A percentile compares a stretch with the other conserved stretches of the same genome.
phyloP scores from a whole-genome alignment of 2,113 vertebrate genomes.

The Gobius niger region DNA sequence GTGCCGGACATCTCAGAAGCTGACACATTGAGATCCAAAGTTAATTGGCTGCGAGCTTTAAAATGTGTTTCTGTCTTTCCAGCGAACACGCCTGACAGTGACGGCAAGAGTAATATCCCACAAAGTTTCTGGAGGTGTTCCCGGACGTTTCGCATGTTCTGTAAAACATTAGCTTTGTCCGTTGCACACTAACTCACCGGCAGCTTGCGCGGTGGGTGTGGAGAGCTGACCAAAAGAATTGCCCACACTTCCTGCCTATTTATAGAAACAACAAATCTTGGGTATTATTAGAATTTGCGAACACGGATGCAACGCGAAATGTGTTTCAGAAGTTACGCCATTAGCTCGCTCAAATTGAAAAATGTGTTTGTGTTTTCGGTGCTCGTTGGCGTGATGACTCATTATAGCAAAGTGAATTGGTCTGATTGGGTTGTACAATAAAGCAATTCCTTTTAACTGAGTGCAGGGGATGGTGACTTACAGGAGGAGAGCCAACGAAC shows the following conservation, averaged over 20 bases:
- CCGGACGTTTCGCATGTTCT: neutral
- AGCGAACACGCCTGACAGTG: neutral
- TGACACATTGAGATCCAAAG: constrained; percentile 7
- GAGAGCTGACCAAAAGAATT: constrained; percentile 1
- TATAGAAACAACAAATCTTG: neutral
- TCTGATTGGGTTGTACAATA: neutral
- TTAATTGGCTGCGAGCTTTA: constrained; percentile 4
- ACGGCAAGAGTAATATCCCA: neutral
- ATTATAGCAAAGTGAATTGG: neutral
- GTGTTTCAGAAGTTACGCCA: neutral
- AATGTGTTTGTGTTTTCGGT: neutral
- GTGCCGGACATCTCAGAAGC: neutral
- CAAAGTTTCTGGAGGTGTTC: neutral
- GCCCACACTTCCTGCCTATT: neutral
- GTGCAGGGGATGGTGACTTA: neutral
- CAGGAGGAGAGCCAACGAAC: neutral
- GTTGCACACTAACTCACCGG: neutral
- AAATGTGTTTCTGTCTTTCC: constrained; percentile 8
- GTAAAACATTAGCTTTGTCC: constrained; percentile 1
- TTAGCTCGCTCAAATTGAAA: neutral
- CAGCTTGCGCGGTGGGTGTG: constrained; percentile 1
- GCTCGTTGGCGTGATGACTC: neutral
- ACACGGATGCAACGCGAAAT: neutral
- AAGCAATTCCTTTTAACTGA: neutral
- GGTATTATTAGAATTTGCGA: neutral